Evolutionary conservation across 2,888 invertebrate species (phyloP).

Genomic region (Protodeltote pygarga): DNA sequence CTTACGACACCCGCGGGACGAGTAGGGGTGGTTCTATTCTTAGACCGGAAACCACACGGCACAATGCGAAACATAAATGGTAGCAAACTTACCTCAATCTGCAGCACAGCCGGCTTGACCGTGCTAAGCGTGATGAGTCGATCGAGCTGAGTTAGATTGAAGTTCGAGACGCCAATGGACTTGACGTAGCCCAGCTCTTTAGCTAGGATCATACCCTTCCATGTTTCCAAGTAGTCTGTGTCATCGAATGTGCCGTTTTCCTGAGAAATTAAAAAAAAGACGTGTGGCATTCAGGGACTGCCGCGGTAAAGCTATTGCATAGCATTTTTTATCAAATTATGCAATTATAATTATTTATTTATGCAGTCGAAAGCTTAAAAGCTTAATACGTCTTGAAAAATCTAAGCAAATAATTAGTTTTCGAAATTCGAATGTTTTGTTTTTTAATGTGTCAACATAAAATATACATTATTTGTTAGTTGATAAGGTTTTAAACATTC

Average conservation of each 20-base stretch:
- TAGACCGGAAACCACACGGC: no score
- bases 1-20: no score
- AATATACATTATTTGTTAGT: no score
- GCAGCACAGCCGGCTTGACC: slow-evolving; percentile 87
- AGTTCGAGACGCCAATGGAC: slow-evolving; percentile 93
- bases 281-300: not conserved
- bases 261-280: slow-evolving; percentile 49
- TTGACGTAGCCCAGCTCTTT: slow-evolving; percentile 87
- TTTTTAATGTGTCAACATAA: no score
- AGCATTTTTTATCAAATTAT: no score
- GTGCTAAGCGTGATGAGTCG: slow-evolving; percentile 79
- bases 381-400: no score
- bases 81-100: slow-evolving; percentile 79
- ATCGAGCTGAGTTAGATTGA: slow-evolving; percentile 90
- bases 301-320: no score
- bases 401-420: no score
- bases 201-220: slow-evolving; percentile 90
- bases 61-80: no score
- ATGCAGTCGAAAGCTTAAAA: not conserved
- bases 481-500: no score
- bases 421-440: no score
- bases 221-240: slow-evolving; percentile 90
- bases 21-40: no score
- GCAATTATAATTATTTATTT: not conserved
- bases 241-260: slow-evolving; percentile 56